Evolutionary conservation across 2,113 vertebrate species (phyloP).

Genomic region (Cryptotis parvus): DNA sequence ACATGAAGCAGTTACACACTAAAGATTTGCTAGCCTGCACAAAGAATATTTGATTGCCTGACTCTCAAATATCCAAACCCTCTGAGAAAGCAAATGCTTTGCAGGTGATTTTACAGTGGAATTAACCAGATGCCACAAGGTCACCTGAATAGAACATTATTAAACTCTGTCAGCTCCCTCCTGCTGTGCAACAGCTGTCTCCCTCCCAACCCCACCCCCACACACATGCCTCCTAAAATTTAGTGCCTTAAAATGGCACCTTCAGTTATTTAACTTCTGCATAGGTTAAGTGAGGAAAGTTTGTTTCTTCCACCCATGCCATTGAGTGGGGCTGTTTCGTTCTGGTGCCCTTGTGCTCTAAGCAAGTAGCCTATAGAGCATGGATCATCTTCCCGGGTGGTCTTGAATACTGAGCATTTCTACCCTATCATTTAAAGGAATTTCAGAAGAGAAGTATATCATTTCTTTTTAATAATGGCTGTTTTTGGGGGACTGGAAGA

Average conservation of each 20-base stretch:
- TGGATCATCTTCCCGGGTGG: too few species aligned
- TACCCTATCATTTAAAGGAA: too few species aligned
- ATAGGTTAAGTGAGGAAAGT: neutral
- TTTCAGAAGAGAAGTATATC: too few species aligned
- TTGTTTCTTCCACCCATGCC: neutral
- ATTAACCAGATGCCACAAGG: conserved; percentile 51
- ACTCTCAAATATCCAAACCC: neutral
- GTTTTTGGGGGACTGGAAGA: neutral
- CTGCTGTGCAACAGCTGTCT: neutral
- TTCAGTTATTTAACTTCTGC: neutral
- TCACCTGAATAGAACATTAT: conserved; percentile 50
- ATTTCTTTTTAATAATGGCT: neutral
- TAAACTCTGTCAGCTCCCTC: neutral
- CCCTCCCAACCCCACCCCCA: too few species aligned
- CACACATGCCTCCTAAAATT: neutral
- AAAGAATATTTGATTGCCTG: neutral
- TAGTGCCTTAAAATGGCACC: neutral
- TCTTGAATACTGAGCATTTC: too few species aligned
- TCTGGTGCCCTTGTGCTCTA: too few species aligned
- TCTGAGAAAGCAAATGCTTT: conserved; percentile 53
- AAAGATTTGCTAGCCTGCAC: neutral
- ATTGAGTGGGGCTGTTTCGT: neutral
- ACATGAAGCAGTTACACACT: neutral
- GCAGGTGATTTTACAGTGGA: conserved; percentile 50
- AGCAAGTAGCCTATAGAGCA: too few species aligned